Evolutionary conservation across 2,113 vertebrate genomes (phyloP), one percentile per base, ranked within the genome.

Genomic region (Seriola aureovittata): DNA sequence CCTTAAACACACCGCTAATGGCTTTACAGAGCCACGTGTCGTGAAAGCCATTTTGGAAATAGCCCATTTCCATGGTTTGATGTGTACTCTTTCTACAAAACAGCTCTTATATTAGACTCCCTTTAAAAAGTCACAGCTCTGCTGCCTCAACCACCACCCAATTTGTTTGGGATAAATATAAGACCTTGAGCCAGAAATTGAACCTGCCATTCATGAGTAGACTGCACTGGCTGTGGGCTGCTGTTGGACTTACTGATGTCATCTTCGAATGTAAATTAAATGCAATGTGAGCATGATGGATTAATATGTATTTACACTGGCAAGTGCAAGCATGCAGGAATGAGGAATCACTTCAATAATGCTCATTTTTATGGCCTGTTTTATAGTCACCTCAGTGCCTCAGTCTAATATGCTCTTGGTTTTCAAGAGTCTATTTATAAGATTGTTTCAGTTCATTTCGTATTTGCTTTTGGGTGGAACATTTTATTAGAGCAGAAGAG

Each of bases 161-260:
- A 89, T 93, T 86, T 89, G 78, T 89, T 82, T 86, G 50, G 85
- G 79, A 92, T 89, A 85, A 93, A 93, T 90, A 80, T 85, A 84
- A 89, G 81, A 90, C 82, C 80, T 86, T 88, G 83, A 91, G 82
- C 83, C 62, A 81, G 81, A 85, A 91, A 91, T 83, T 90, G 85
- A 91, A 92, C 80, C 78, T 81, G 86, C 84, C 85, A 89, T 63
- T 82, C 82, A 75, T 88, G 89, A 80, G 88, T 78, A 85, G 84
- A 84, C 66, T 81, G 71, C 65, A 63, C 76, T 48, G 36, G 76
- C 60, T 70, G 23, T 44, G 52, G 75, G 72, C 82, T 78, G 57
- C 64, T 81, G 69, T 80, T 83, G 80, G 75, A 76, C 78, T 78
- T 76, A 62, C 73, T 81, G 78, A 92, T 86, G 87, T 89, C 84